Conservation (phyloP, 1,140 invertebrate genomes). For the Proctacanthus coquilletti region DNA sequence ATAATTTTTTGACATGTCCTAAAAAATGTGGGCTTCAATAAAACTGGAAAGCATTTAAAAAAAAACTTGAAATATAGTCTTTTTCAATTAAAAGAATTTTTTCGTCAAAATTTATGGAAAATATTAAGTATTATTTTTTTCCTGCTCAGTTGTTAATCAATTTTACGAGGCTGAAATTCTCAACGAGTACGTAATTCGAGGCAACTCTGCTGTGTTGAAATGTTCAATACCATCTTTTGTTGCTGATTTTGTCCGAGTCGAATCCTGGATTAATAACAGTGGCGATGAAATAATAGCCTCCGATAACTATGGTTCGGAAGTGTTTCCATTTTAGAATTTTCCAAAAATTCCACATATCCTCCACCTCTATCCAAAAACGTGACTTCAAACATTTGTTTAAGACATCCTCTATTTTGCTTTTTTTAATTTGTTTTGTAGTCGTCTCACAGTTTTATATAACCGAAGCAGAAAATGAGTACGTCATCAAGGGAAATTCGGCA, state of each 20-base stretch:
- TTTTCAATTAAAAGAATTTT: no score
- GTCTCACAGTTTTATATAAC: slow-evolving; percentile 77
- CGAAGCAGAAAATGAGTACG: slow-evolving; percentile 85
- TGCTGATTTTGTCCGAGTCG: slow-evolving; percentile 62
- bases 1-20: no score
- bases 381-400: background rate
- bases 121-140: no score
- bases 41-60: no score
- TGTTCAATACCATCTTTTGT: slow-evolving; percentile 69
- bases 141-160: slow-evolving; percentile 62
- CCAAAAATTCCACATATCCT: no score
- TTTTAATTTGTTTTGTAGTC: slow-evolving; percentile 37
- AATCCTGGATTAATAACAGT: slow-evolving; percentile 54
- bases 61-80: no score
- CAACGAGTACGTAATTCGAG: slow-evolving; percentile 64
- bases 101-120: no score
- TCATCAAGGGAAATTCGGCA: slow-evolving; percentile 79
- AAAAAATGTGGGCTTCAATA: no score
- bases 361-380: no score
- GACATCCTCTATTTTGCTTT: slow-evolving; percentile 4
- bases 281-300: slow-evolving; percentile 41
- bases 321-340: background rate
- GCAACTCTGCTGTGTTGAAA: slow-evolving; percentile 62
- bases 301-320: slow-evolving; percentile 41
- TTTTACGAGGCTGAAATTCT: slow-evolving; percentile 65